Base-by-base conservation (phyloP, 2,113 vertebrate species). In the Peromyscus leucopus region DNA sequence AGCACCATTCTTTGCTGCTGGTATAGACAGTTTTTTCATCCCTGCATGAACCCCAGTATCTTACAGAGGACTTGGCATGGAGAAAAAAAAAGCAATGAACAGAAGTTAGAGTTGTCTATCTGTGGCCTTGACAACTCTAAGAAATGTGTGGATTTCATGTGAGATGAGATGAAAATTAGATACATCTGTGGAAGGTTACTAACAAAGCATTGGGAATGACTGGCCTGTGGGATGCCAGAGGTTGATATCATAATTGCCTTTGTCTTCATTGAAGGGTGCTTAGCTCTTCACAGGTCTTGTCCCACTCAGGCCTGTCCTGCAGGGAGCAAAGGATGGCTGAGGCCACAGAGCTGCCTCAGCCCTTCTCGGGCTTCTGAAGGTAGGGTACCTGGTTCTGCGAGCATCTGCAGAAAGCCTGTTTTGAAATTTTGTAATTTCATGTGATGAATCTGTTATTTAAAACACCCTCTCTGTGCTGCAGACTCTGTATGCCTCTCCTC, bases 11-110 rank as follows among this genome's bases (percentile, higher is more conserved):
- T 78, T 46, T 95, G 55, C 79, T 28, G 6, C 63, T 55, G 86
- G 31, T 46, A 11, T 71, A 6, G 57, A 36, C 26, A 7, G 83
- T 16, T 85, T 65, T 51, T 17, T 63, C 42, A 36, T 69, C 42
- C 12, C 39, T 36, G 59, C 24, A 8, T 3, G 21, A 76, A 86
- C 48, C 39, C 22, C 55, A 28, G 46, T 48, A 21, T 71, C 87
- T 83, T 2, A 10, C 21, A 24, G 17, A 46, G 39, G 5, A 17
- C n/a, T 55, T 67, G 55, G 69, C 63, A 48, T 19, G 63, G 55
- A 15, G 33, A 2, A 75, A 78, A 78, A 3, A 8, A 6, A 42
- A 3, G 0, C 0, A 2, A 7, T 24, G 8, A 39, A 69, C 61
- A 17, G 33, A 39, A 8, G 36, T 26, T n/a, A 46, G 10, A 46